Evolutionary conservation across 2,888 invertebrate genomes (phyloP), one percentile per base, ranked within the genome.

Genomic region (Papilio demoleus): DNA sequence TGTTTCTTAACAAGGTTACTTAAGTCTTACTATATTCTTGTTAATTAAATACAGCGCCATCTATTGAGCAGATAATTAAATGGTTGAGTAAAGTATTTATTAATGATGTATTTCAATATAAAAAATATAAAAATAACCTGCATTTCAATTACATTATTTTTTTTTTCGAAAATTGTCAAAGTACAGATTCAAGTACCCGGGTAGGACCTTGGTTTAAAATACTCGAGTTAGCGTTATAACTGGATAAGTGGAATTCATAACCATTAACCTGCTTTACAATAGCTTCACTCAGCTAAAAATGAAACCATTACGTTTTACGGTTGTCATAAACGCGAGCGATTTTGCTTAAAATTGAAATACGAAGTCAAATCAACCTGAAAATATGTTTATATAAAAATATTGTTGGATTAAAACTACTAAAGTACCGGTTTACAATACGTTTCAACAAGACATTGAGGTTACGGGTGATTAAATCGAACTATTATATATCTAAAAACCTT

Each of bases 221-320:
- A 62, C 56, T 67, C 34, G 36, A 58, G 60, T 63, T 36, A 63
- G 63, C 58, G 4, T 45, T 45, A 53, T 63, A 61, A 47, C 63
- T 50, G 68, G 47, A 47, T 59, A 68, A 68, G 56, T 63, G 24
- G 63, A 58, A 63, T 58, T 47, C 68, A 38, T 59, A 63, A 63
- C 56, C 62, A 36, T 68, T 68, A 68, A 63, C 62, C 58, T 63
- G 58, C 17, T 63, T 59, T 45, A 63, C 36, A 68, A 68, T 38
- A 34, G 63, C 63, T 63, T 58, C 45, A 63, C 68, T 68, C 68
- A 58, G 68, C 68, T 68, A 58, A 68, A 68, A 68, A 63, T 47
- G 68, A 63, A 68, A 68, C 56, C 58, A 63, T 68, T 68, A 63
- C 63, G 62, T 67, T 67, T 67, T 63, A 67, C 67, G 56, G 31